Evolutionary conservation across 2,888 invertebrate genomes (phyloP), one percentile per base, ranked within the genome.

Genomic region (Lasiommata megera): DNA sequence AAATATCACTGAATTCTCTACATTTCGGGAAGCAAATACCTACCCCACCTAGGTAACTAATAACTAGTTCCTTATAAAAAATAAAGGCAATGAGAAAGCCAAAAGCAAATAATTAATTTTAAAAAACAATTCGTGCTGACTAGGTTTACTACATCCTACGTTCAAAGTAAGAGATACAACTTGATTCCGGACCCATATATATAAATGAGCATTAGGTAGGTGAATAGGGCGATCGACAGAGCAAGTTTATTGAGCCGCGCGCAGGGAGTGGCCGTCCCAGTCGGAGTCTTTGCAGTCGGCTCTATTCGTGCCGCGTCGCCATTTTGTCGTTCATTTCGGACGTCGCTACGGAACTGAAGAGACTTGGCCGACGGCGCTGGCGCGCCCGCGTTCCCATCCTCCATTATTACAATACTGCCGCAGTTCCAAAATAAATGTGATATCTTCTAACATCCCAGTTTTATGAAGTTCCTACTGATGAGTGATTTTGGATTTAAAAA

Each of bases 281-380:
- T n/a, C n/a, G n/a, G 23, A 29, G n/a, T 31, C 18, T 23, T n/a
- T 12, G 23, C 23, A 14, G 48, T 23, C 34, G 41, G 34, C n/a
- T 9, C 52, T 2, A 5, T 2, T 23, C 47, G n/a, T 9, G 18
- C 34, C 38, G 36, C 61, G 72, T 52, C 78, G 81, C 80, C 80
- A 80, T 80, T 73, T 80, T 80, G 77, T 63, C 43, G 55, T 60
- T 75, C 73, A 74, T 69, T 64, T 65, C 55, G 59, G 59, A 63
- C 61, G 64, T 61, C 61, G 65, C 56, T 62, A 60, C 63, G 67
- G 56, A 62, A 60, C 66, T 63, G 67, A 67, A 55, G 70, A 63
- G 67, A 73, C 70, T 66, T 67, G 60, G 54, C 53, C 56, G 59
- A 57, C 61, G 62, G 66, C 64, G 66, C 57, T 65, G 60, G 62